phyloP scores from a whole-genome alignment of 1,140 invertebrate genomes.

The Akabosia matsudoensis region DNA sequence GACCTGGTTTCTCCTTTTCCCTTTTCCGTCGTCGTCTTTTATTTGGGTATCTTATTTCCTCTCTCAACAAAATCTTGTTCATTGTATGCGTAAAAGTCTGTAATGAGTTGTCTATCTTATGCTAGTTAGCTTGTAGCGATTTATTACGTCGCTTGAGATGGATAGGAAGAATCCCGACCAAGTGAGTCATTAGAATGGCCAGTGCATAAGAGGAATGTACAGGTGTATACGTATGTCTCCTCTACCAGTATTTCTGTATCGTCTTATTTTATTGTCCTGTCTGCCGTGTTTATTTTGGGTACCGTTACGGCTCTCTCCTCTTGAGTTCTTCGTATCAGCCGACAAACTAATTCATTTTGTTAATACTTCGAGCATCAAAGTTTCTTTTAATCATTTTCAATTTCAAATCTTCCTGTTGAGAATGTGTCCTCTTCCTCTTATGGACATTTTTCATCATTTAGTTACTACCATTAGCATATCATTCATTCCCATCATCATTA shows the following conservation, averaged over 20 bases:
- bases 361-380: neutral
- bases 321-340: neutral
- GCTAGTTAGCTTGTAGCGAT: neutral
- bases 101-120: neutral
- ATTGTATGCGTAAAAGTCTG: neutral
- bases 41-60: neutral
- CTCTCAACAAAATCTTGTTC: neutral
- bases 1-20: neutral
- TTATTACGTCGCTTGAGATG: neutral
- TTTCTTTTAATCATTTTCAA: slow-evolving; percentile 19
- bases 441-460: slow-evolving; percentile 25
- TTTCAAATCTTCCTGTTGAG: neutral
- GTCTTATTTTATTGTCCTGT: neutral
- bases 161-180: neutral
- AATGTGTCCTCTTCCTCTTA: slow-evolving; percentile 16
- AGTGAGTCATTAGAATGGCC: neutral
- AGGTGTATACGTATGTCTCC: neutral
- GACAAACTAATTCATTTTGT: neutral
- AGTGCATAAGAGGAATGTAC: neutral
- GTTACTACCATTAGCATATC: slow-evolving; percentile 9
- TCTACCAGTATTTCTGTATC: neutral
- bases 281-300: slow-evolving; percentile 5
- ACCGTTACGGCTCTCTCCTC: neutral
- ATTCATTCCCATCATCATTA: neutral
- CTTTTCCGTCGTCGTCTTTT: neutral